phyloP scores from a whole-genome alignment of 2,888 invertebrate genomes.

The Chrysolina americana region DNA sequence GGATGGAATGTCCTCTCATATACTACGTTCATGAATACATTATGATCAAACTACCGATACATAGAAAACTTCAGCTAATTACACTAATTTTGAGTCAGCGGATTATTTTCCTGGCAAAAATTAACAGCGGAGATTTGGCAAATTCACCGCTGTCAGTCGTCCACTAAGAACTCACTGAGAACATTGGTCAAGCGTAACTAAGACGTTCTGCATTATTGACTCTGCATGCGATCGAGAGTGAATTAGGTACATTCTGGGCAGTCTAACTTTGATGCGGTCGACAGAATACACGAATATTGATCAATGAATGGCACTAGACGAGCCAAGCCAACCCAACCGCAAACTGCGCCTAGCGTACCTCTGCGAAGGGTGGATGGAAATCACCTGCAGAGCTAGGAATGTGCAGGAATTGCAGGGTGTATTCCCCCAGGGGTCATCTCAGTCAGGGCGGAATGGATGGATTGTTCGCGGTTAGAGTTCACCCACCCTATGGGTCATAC shows the following conservation, averaged over 20 bases:
- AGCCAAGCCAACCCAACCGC: conserved; percentile 2
- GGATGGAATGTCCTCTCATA: no score
- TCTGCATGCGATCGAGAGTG: not conserved
- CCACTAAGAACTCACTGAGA: not conserved
- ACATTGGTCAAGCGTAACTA: not conserved
- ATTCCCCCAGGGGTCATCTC: not conserved
- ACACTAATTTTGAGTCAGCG: no score
- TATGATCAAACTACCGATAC: no score
- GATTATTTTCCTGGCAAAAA: no score
- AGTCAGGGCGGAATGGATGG: not conserved
- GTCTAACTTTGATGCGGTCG: conserved; percentile 7
- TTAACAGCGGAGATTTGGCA: not conserved
- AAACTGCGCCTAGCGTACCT: conserved; percentile 5
- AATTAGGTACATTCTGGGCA: not conserved
- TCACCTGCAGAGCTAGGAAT: conserved; percentile 3
- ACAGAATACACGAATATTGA: conserved; percentile 8
- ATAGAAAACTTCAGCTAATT: no score
- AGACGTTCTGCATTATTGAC: conserved; percentile 10
- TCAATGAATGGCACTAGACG: not conserved
- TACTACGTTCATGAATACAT: no score
- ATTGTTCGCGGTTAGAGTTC: no score
- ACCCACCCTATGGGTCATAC: no score
- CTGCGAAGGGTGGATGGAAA: not conserved
- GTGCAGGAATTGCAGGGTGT: not conserved
- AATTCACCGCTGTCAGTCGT: not conserved